These are phyloP conservation scores for Aptenodytes patagonicus DNA, from an alignment of 2,113 vertebrate species.

Conservation along the genomic window DNA sequence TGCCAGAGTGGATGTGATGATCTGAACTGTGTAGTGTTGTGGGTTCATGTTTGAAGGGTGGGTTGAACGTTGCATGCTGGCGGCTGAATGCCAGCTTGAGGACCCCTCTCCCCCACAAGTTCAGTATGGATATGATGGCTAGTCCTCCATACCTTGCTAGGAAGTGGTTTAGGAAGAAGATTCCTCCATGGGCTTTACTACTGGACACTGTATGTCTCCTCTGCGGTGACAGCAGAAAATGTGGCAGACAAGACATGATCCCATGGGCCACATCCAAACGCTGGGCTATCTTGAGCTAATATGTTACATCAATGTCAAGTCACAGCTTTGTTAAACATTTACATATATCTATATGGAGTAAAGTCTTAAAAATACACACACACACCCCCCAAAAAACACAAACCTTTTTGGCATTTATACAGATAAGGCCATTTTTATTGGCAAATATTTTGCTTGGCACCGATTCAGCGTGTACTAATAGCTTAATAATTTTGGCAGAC, in stretches of 20 bases:
- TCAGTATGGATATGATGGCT: not conserved
- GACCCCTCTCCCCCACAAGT: not conserved
- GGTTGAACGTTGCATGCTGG: not conserved
- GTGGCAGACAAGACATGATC: not conserved
- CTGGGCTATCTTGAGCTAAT: not conserved
- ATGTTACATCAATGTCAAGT: not conserved
- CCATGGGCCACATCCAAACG: not conserved
- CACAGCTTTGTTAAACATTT: not conserved
- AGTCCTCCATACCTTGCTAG: not conserved
- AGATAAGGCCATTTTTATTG: slow-evolving; percentile 47
- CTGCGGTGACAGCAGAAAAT: not conserved
- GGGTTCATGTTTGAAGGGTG: not conserved
- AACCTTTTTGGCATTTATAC: slow-evolving; percentile 48
- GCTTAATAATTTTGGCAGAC: slow-evolving; percentile 39
- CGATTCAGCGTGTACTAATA: slow-evolving; percentile 12
- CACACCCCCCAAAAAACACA: not conserved
- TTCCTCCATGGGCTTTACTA: not conserved
- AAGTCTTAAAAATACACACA: not conserved
- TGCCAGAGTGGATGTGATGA: not conserved
- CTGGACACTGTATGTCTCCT: not conserved
- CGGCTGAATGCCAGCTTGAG: not conserved
- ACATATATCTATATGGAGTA: not conserved
- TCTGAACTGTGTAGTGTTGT: not conserved
- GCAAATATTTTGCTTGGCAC: slow-evolving; percentile 37
- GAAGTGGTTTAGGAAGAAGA: not conserved